phyloP scores from a whole-genome alignment of 2,113 vertebrate genomes.

The Artemisiospiza belli region DNA sequence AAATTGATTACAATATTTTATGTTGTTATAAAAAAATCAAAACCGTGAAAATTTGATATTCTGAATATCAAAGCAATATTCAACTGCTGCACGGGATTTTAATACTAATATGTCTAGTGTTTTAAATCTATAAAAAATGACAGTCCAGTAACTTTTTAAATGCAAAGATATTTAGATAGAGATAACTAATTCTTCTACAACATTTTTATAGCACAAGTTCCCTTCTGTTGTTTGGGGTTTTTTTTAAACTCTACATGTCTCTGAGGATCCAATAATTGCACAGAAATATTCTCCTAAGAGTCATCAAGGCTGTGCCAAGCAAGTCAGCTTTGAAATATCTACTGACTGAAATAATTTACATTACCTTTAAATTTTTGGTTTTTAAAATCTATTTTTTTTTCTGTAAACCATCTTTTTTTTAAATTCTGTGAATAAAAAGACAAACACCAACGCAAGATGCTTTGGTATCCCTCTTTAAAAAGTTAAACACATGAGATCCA shows the following conservation, averaged over 20 bases:
- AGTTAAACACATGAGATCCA: background rate
- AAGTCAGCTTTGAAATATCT: background rate
- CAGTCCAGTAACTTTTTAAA: background rate
- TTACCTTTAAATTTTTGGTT: background rate
- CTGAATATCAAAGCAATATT: background rate
- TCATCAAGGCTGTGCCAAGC: background rate
- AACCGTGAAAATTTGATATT: background rate
- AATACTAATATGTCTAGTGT: background rate
- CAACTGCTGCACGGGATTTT: background rate
- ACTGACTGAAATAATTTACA: background rate
- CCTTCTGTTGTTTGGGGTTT: rapidly evolving
- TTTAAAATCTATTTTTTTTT: background rate
- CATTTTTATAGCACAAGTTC: background rate
- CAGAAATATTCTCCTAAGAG: background rate
- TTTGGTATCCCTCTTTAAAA: background rate
- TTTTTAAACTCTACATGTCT: background rate
- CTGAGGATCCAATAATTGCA: background rate
- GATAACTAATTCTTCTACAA: background rate
- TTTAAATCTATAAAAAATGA: background rate
- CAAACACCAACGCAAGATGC: background rate
- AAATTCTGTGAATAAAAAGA: background rate
- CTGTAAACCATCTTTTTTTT: background rate
- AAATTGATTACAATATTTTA: background rate
- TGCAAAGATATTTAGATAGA: background rate
- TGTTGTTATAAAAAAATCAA: background rate